phyloP scores from a whole-genome alignment of 2,113 vertebrate genomes.

The Hucho hucho region DNA sequence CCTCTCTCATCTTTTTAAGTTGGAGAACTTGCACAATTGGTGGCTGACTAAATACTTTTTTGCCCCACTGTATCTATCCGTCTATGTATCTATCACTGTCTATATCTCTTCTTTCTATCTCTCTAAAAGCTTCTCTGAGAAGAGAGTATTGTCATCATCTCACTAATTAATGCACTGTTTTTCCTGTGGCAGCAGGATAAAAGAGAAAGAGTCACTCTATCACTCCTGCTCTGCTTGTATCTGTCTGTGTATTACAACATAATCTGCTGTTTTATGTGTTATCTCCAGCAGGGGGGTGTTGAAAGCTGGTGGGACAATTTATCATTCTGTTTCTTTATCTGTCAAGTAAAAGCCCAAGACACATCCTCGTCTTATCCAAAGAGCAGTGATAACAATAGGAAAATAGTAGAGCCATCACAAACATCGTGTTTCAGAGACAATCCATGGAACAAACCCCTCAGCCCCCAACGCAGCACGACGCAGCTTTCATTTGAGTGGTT shows the following conservation, averaged over 20 bases:
- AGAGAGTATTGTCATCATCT: conserved; percentile 18
- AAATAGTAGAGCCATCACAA: conserved; percentile 57
- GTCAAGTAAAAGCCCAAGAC: conserved; percentile 61
- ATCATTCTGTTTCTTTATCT: conserved; percentile 65
- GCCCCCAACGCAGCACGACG: too few relatives aligned
- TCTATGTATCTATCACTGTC: background rate
- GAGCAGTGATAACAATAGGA: conserved; percentile 43
- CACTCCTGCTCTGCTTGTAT: background rate
- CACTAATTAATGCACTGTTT: conserved; percentile 46
- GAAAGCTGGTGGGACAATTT: conserved; percentile 64
- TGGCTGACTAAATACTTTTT: too few relatives aligned
- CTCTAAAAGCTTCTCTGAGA: conserved; percentile 12
- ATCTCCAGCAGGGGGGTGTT: conserved; percentile 10
- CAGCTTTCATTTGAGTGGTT: conserved; percentile 46
- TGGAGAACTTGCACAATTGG: too few relatives aligned
- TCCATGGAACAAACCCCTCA: conserved; percentile 58
- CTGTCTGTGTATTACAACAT: too few relatives aligned
- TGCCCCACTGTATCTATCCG: too few relatives aligned
- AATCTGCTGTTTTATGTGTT: conserved; percentile 33
- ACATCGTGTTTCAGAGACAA: conserved; percentile 64
- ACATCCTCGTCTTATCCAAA: conserved; percentile 43
- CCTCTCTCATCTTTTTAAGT: too few relatives aligned
- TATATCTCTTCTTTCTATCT: background rate
- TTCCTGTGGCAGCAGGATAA: conserved; percentile 46
- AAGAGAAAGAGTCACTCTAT: background rate